These are phyloP conservation scores for Drosophila nigromelanica DNA, from an alignment of 1,140 invertebrate species.

Conservation along the genomic window DNA sequence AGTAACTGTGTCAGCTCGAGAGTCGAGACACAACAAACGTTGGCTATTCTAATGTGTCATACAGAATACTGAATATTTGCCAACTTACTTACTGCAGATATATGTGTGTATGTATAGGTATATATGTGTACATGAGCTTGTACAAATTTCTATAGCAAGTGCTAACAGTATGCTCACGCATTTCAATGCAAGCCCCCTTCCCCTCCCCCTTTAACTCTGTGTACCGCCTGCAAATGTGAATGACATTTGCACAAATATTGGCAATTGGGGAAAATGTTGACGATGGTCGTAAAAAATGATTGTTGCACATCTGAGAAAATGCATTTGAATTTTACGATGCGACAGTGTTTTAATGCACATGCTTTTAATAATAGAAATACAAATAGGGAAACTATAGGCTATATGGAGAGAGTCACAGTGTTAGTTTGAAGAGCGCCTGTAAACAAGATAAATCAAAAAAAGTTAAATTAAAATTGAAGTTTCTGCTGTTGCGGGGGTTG, in stretches of 20 bases:
- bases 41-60: conserved; percentile 20
- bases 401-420: not conserved
- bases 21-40: conserved; percentile 15
- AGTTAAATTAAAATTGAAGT: conserved; percentile 39
- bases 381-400: no score
- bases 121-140: conserved; percentile 4
- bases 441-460: conserved; percentile 21
- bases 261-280: conserved; percentile 20
- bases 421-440: conserved; percentile 2
- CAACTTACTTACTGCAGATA: conserved; percentile 21
- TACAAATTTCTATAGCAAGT: conserved; percentile 20
- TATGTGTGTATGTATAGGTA: conserved; percentile 3
- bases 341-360: conserved; percentile 4
- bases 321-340: conserved; percentile 35
- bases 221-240: conserved; percentile 21
- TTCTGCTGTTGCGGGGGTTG: conserved; percentile 14
- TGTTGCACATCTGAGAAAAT: conserved; percentile 39
- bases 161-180: conserved; percentile 35
- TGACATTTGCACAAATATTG: conserved; percentile 46
- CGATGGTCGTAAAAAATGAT: conserved; percentile 18
- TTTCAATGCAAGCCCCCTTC: conserved; percentile 1
- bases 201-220: not conserved
- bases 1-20: conserved; percentile 42
- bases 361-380: conserved; percentile 19
- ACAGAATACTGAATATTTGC: conserved; percentile 28